phyloP scores from a whole-genome alignment of 2,113 vertebrate species.

The Thamnophis sirtalis region DNA sequence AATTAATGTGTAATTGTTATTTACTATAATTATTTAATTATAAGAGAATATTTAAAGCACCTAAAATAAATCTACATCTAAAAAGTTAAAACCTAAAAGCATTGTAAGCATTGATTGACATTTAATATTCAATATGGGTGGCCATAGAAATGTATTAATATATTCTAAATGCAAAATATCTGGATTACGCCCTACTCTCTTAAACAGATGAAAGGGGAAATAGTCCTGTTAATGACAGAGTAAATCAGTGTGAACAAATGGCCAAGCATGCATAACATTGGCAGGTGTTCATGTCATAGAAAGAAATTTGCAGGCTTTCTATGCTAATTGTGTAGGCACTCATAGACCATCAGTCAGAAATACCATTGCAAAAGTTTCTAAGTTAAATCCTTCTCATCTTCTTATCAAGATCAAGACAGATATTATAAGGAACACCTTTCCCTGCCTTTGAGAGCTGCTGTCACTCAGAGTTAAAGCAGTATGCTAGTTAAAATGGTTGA shows the following conservation, averaged over 20 bases:
- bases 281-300: neutral
- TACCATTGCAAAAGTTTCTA: neutral
- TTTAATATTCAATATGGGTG: neutral
- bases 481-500: neutral
- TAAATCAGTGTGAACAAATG: neutral
- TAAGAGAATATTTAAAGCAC: neutral
- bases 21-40: neutral
- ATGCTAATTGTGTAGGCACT: neutral
- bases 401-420: neutral
- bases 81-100: neutral
- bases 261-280: neutral
- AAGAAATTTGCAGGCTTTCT: neutral
- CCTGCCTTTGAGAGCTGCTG: neutral
- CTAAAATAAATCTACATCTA: neutral
- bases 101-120: neutral
- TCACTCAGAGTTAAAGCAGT: neutral
- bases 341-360: neutral
- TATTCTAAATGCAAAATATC: constrained; percentile 24
- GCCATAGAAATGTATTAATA: constrained; percentile 14
- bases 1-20: neutral
- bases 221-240: neutral
- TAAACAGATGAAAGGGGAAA: constrained; percentile 15
- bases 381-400: neutral
- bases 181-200: neutral
- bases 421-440: neutral